Conservation (phyloP, 1,140 invertebrate species). For the Trissolcus basalis region DNA sequence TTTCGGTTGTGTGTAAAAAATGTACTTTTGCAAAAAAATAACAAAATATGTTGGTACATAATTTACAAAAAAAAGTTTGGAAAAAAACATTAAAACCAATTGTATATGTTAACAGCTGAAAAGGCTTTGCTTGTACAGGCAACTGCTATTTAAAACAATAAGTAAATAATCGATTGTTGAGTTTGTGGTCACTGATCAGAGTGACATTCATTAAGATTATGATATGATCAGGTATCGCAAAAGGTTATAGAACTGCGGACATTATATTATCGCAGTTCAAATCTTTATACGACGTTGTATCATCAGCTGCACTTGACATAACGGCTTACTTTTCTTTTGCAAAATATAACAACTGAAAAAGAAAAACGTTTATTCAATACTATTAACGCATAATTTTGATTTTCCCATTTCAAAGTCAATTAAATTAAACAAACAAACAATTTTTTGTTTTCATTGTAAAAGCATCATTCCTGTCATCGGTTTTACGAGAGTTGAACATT, state of each 20-base stretch:
- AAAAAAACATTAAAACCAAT: no score
- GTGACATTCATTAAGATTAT: conserved; percentile 12
- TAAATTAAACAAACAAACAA: no score
- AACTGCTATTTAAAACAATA: conserved; percentile 1
- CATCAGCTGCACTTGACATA: conserved; percentile 15
- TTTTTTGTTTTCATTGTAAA: no score
- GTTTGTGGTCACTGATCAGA: conserved; percentile 21
- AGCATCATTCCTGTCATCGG: no score
- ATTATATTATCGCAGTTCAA: conserved; percentile 7
- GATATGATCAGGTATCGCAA: conserved; percentile 8
- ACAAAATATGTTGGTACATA: no score
- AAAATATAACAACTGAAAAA: conserved; percentile 1
- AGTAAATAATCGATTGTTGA: conserved; percentile 10
- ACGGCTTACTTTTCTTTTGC: conserved; percentile 4
- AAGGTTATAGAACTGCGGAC: conserved; percentile 11
- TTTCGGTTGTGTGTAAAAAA: background rate
- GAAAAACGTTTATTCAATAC: no score
- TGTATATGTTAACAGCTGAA: no score
- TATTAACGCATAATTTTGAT: no score
- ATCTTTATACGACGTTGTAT: conserved; percentile 6
- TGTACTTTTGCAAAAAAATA: background rate
- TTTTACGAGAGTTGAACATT: no score
- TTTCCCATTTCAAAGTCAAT: no score
- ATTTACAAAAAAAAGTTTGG: no score
- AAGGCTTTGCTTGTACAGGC: no score